Evolutionary conservation across 1,140 invertebrate species (phyloP).

Genomic region (Thrips palmi): DNA sequence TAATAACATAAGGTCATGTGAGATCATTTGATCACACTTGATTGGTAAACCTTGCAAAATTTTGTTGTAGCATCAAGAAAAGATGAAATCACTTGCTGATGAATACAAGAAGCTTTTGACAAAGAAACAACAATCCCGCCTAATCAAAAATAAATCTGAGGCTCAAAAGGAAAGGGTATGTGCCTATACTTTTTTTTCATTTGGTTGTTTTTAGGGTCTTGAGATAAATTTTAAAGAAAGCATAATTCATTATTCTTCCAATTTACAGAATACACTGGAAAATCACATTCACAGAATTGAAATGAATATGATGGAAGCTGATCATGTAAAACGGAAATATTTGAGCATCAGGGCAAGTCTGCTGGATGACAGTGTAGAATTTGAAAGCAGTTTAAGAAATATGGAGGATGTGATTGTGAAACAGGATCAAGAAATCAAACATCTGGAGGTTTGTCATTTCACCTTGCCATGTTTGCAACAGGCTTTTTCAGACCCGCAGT

Average conservation of each 20-base stretch:
- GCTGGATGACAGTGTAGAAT: constrained; percentile 24
- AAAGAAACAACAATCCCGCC: constrained; percentile 23
- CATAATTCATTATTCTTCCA: constrained; percentile 2
- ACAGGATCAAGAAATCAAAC: constrained; percentile 48
- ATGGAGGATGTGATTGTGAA: constrained; percentile 41
- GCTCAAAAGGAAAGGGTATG: no score
- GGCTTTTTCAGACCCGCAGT: no score
- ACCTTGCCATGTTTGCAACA: no score
- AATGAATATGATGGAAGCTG: constrained; percentile 60
- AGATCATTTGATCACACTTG: no score
- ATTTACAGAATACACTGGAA: constrained; percentile 41
- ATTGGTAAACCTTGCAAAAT: constrained; percentile 3
- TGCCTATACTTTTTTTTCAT: no score
- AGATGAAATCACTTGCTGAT: constrained; percentile 30
- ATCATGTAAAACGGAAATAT: constrained; percentile 58
- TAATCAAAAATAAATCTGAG: not conserved
- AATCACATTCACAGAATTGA: constrained; percentile 56
- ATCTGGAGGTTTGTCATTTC: constrained; percentile 47
- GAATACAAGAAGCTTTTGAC: constrained; percentile 33
- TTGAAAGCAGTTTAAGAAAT: constrained; percentile 47
- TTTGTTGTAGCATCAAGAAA: constrained; percentile 27
- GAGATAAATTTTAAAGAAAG: constrained; percentile 4
- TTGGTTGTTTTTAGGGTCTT: no score
- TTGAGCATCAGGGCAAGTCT: constrained; percentile 46
- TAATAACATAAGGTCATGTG: constrained; percentile 16